Base-by-base conservation (phyloP, 2,888 invertebrate genomes). In the Hymenopus coronatus region DNA sequence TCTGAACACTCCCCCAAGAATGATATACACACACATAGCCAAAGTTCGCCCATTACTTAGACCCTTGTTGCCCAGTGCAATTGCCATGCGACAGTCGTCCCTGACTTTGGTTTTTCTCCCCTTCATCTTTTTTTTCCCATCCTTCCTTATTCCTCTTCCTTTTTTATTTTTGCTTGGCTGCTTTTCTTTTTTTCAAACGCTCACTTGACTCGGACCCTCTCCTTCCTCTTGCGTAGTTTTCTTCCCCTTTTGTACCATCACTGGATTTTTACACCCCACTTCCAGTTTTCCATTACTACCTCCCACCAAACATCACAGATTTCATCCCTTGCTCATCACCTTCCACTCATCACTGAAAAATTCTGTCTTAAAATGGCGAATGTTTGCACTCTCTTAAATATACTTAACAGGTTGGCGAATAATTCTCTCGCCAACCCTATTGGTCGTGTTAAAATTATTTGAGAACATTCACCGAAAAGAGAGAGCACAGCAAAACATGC, bases 181-280 rank as follows among this genome's bases (percentile, higher is more conserved):
- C 40, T 40, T 40, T 81, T 87, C 27, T n/a, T 28, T 82, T 87
- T 14, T 87, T 87, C 87, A 82, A 82, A 87, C 87, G 87, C 87
- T 40, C 87, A 82, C 87, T 87, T 87, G 87, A 82, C 87, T 87
- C 87, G 82, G n/a, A 30, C 82, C 87, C 82, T 82, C 82, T 87
- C 25, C 54, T 70, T 70, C 20, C 54, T 20, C 54, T 70, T 70
- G 20, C 54, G 54, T 70, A 70, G 54, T 70, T 70, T 25, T 15
- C 54, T 70, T 70, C 54, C 25, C 54, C 20, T 70, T 70, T 70
- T 70, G 20, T 70, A 20, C 54, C 54, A 70, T 25, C 54, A 70
- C 82, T 82, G 33, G 30, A 87, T 87, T 87, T 87, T 87, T 87
- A 87, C 87, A 87, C 87, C 87, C 87, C 82, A 87, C 82, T 87